Percentiles rank a stretch among this genome's conserved stretches.
Conservation (phyloP, 2,113 vertebrate genomes). For the Malaclemys terrapin region DNA sequence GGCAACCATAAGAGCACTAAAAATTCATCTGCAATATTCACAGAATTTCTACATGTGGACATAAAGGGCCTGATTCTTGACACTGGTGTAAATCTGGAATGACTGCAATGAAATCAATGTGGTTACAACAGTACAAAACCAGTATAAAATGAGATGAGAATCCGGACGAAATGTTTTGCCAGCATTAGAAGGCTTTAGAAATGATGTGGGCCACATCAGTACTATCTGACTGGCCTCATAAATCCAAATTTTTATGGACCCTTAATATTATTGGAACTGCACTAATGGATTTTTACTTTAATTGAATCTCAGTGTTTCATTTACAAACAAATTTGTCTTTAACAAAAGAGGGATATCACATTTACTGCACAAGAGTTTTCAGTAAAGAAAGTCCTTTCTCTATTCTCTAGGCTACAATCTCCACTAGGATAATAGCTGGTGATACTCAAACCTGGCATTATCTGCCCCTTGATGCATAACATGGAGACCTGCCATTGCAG, state of each 20-base stretch:
- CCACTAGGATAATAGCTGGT: neutral
- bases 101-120: neutral
- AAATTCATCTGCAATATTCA: neutral
- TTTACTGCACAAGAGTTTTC: neutral
- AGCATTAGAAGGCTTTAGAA: neutral
- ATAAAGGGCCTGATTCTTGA: neutral
- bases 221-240: neutral
- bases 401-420: neutral
- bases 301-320: neutral
- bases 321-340: slow-evolving; percentile 22
- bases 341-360: neutral
- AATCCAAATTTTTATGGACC: slow-evolving; percentile 9
- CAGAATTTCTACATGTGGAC: neutral
- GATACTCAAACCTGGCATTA: neutral
- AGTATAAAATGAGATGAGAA: neutral
- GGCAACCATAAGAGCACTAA: neutral
- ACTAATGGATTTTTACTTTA: neutral
- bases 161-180: neutral
- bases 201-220: neutral
- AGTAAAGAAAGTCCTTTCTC: slow-evolving; percentile 11
- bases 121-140: neutral
- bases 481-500: accelerated
- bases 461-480: neutral
- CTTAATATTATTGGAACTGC: neutral
- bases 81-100: neutral